Base-by-base conservation (phyloP, 1,140 invertebrate species). In the Dendrolimus kikuchii region DNA sequence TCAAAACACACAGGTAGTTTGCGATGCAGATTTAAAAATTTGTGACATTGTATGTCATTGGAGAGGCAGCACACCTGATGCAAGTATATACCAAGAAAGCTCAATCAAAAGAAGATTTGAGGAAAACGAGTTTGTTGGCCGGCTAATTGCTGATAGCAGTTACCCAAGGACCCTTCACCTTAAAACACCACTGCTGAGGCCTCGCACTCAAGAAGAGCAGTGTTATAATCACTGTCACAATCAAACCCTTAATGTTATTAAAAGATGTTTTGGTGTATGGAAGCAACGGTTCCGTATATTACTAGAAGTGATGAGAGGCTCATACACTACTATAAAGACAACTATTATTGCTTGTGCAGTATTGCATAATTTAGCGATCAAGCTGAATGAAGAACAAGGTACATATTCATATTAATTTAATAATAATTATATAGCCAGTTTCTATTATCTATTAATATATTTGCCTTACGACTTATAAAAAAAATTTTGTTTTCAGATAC, bases 291-390 rank as follows among this genome's bases (percentile, higher is more conserved):
- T 60, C 5, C 7, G 45, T 36, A 52, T 51, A 44, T 46, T 55
- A 9, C 9, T 51, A 8, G 40, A 52, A 9, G 58, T 51, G 4
- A 44, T 60, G 44, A 51, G 49, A 37, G 45, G 49, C 2, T 55
- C 49, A 4, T 40, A 6, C 4, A 43, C 2, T 7, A 56, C 46
- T 7, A 53, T 46, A 8, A 60, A 56, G 49, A 46, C 40, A 6
- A 53, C 52, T 36, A 53, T 53, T 45, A 37, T 56, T 38, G 53
- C 59, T 40, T 53, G 49, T 50, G 59, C 53, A 46, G 59, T 60
- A 40, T 37, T 60, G 46, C 59, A 60, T 46, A 60, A 60, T 50
- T 41, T 60, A n/a, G 54, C 23, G 23, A 23, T 23, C 1, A 3
- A 23, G 23, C 23, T 23, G 23, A 23, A 23, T 23, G 23, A 23